Percentiles rank a stretch among this genome's conserved stretches.
Conservation (phyloP, 2,797 vertebrate genomes). For the Cynopterus sphinx region DNA sequence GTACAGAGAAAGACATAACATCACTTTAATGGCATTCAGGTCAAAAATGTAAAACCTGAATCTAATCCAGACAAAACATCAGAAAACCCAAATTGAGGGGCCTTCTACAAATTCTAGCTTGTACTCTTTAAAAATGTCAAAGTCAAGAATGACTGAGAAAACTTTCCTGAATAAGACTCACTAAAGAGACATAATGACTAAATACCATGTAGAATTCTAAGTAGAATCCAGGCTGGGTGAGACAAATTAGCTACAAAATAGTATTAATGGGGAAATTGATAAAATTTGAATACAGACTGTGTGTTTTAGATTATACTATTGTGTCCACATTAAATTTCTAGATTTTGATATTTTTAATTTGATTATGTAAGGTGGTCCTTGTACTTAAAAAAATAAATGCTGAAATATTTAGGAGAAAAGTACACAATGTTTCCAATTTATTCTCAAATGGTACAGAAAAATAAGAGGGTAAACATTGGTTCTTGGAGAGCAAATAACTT, state of each 20-base stretch:
- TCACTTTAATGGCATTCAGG: background rate
- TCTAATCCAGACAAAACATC: background rate
- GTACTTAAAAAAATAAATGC: background rate
- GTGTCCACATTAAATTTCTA: background rate
- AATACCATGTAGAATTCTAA: background rate
- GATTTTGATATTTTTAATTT: background rate
- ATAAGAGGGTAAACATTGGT: background rate
- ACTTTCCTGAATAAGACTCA: background rate
- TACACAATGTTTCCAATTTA: background rate
- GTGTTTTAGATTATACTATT: background rate
- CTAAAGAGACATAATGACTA: background rate
- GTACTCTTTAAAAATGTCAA: conserved; percentile 43
- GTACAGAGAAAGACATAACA: background rate
- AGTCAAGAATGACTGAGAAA: background rate
- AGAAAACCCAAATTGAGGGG: conserved; percentile 19
- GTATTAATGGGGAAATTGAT: background rate
- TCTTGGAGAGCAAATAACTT: background rate
- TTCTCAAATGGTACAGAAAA: conserved; percentile 8
- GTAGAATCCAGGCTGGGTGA: background rate
- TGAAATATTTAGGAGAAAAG: background rate
- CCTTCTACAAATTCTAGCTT: background rate
- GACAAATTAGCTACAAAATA: background rate
- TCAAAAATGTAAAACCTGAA: background rate
- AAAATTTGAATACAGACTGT: background rate
- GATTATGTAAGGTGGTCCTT: background rate